Percentiles rank a stretch among this genome's conserved stretches.
These are phyloP conservation scores for Oncorhynchus gorbuscha DNA, from an alignment of 2,113 vertebrate species.

Conservation along the genomic window DNA sequence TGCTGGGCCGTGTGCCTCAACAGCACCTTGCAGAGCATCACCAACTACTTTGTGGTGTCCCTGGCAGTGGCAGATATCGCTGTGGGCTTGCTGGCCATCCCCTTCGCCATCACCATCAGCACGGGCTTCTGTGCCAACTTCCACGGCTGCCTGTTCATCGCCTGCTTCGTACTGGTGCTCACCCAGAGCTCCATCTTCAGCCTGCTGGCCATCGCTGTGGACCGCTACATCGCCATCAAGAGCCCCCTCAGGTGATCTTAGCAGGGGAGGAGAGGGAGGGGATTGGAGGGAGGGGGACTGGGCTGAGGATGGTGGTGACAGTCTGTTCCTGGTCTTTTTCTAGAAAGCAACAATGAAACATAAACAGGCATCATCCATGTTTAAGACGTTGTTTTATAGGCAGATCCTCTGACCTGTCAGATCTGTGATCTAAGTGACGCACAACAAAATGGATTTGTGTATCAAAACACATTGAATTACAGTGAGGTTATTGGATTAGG, in stretches of 20 bases:
- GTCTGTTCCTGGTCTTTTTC: no score
- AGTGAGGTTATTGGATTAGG: conserved; percentile 22
- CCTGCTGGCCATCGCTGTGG: conserved; percentile 91
- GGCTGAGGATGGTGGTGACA: no score
- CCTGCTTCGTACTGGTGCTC: conserved; percentile 93
- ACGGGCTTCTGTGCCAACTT: conserved; percentile 90
- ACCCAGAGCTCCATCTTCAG: conserved; percentile 99
- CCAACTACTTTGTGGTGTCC: conserved; percentile 95
- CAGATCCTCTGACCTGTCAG: background rate
- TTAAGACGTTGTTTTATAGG: background rate
- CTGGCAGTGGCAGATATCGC: conserved; percentile 93
- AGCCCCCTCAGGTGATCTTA: conserved; percentile 89
- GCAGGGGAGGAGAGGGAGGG: background rate
- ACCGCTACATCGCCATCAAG: conserved; percentile 93
- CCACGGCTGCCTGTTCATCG: conserved; percentile 93
- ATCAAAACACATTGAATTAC: conserved; percentile 32
- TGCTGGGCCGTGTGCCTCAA: conserved; percentile 94
- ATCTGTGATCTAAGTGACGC: background rate
- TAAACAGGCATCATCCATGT: background rate
- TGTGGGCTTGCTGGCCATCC: conserved; percentile 91
- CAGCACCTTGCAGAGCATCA: conserved; percentile 94
- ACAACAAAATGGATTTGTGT: background rate
- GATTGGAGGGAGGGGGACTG: background rate
- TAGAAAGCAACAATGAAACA: no score
- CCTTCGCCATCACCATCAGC: conserved; percentile 92